Percentiles rank a stretch among this genome's conserved stretches.
Evolutionary conservation across 1,140 invertebrate species (phyloP).

Genomic region (Pinna nobilis): DNA sequence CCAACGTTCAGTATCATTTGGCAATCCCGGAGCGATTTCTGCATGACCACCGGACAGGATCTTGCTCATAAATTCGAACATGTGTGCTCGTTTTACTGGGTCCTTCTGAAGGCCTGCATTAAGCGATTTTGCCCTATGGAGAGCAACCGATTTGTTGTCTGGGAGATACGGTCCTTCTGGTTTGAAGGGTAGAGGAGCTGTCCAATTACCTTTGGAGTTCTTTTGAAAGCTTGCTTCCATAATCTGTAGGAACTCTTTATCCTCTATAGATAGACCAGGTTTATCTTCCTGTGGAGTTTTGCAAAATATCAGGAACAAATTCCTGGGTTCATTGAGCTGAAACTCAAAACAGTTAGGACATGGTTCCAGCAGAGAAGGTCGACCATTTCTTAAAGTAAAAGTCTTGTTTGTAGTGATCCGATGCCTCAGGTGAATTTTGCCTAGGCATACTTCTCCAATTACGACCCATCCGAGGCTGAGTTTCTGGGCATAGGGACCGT

Average conservation of each 20-base stretch:
- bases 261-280: neutral
- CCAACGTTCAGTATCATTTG: slow-evolving; percentile 20
- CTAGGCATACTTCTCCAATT: neutral
- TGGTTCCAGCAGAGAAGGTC: neutral
- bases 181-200: slow-evolving; percentile 1
- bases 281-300: neutral
- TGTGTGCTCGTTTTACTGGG: neutral
- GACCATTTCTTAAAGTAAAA: neutral
- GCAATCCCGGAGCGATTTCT: neutral
- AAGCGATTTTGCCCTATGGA: neutral
- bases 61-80: slow-evolving; percentile 15
- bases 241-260: neutral
- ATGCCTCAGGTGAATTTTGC: neutral
- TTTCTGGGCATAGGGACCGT: neutral
- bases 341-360: neutral
- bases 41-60: neutral
- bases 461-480: slow-evolving; percentile 12
- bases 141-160: neutral
- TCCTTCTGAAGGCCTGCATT: neutral
- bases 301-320: neutral
- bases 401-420: neutral
- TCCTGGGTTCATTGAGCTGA: neutral
- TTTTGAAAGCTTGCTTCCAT: neutral
- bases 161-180: neutral
- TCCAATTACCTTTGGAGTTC: neutral